Evolutionary conservation across 2,888 invertebrate genomes (phyloP), one percentile per base, ranked within the genome.

Genomic region (Phragmatobia fuliginosa): DNA sequence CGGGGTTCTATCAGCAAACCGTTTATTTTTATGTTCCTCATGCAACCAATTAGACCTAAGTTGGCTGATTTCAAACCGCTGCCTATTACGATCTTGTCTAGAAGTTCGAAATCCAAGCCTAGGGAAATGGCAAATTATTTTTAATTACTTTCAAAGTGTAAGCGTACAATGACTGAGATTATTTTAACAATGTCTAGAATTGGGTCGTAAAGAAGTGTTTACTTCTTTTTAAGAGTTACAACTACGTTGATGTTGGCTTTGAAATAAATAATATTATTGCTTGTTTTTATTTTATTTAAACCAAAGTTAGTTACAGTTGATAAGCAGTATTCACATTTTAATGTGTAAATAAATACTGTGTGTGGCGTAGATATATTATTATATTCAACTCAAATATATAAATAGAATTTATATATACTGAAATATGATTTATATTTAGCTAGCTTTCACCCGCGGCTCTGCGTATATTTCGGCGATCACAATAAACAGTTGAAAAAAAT

Each of bases 11-110:
- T 96, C 66, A 96, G 94, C 73, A 96, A 96, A 18, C 97, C 97
- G 87, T 99, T 98, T 72, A 99, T 97, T 88, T 96, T 96, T 73
- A 99, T 97, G 85, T 98, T 98, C 77, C 98, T 96, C 96, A 99
- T 98, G 88, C 99, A 99, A 36, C 99, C 99, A 65, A 98, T 98
- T 67, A 99, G 95, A 7, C 99, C 98, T 87, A 96, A 91, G 82
- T 97, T 97, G 21, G 96, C 96, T 41, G 96, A 96, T 89, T 97
- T 96, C 28, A 97, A 95, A 61, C 98, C 98, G 85, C 98, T 98
- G 70, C 98, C 98, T 78, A 98, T 97, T 71, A 97, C 96, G 74
- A 97, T 96, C 88, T 96, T 96, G 86, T 97, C 96, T 82, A 96
- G 97, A 21, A 97, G 92, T 83, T 96, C 96, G 82, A 97, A 97